A percentile compares a stretch with the other conserved stretches of the same genome.
Evolutionary conservation across 1,140 invertebrate species (phyloP).

Genomic region (Vanessa atalanta): DNA sequence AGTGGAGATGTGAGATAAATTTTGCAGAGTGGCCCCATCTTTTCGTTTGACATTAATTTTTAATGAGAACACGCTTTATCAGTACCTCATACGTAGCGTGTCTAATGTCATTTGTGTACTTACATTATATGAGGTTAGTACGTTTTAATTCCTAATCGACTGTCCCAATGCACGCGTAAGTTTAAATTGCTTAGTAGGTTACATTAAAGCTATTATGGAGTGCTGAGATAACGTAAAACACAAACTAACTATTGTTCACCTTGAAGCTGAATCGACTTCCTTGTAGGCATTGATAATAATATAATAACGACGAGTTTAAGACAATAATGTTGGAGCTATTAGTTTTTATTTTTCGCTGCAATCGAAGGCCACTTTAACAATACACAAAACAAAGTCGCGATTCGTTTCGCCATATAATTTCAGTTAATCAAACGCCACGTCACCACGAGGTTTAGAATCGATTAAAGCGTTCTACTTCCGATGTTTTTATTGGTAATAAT

Average conservation of each 20-base stretch:
- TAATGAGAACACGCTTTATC: slow-evolving; percentile 69
- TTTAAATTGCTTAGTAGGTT: slow-evolving; percentile 14
- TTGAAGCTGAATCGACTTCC: slow-evolving; percentile 74
- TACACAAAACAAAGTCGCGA: slow-evolving; percentile 71
- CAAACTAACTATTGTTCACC: slow-evolving; percentile 63
- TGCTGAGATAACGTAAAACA: slow-evolving; percentile 39
- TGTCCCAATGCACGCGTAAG: not conserved
- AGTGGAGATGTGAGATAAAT: slow-evolving; percentile 80
- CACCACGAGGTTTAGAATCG: slow-evolving; percentile 67
- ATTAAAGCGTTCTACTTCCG: slow-evolving; percentile 74
- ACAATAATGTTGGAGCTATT: slow-evolving; percentile 74
- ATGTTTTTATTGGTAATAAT: slow-evolving; percentile 73
- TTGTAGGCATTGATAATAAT: slow-evolving; percentile 71
- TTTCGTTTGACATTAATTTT: slow-evolving; percentile 79
- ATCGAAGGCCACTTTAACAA: slow-evolving; percentile 72
- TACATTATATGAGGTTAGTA: slow-evolving; percentile 11
- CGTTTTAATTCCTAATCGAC: not conserved
- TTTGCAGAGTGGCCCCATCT: slow-evolving; percentile 81
- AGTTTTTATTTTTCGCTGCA: slow-evolving; percentile 74
- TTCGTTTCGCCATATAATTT: slow-evolving; percentile 77
- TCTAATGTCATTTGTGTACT: slow-evolving; percentile 66
- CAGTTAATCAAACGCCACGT: slow-evolving; percentile 69
- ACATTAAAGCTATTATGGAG: not conserved
- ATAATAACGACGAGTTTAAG: slow-evolving; percentile 78
- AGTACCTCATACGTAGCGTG: slow-evolving; percentile 71